Base-by-base conservation (phyloP, 1,140 invertebrate species). In the Xylocopa sonorina region DNA sequence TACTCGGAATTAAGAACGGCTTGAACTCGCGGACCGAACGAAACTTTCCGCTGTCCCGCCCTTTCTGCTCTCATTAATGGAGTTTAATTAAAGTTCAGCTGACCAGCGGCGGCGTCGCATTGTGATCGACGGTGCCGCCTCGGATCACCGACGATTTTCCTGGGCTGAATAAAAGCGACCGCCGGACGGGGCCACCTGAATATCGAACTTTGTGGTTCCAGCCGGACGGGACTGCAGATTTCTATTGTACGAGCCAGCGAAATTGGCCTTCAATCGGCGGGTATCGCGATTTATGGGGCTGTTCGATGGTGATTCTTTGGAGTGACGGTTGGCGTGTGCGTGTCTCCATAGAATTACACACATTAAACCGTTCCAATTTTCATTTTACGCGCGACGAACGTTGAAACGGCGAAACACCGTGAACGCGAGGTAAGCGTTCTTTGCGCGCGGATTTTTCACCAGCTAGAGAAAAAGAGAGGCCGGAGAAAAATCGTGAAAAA, bases 61-160 rank as follows among this genome's bases (percentile, higher is more conserved):
- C n/a, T n/a, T 12, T 41, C 24, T 63, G 41, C n/a, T 21, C n/a
- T 38, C 38, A 24, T 43, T 43, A 64, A 41, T 14, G 14, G 4
- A 14, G 7, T 64, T 64, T 64, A 64, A 43, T 64, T 64, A 64
- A 64, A 64, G 14, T 27, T 21, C 62, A 43, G 24, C 14, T 10
- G 38, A 24, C 62, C 62, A 27, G 38, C 18, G 21, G 27, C 9
- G 9, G 38, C 16, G 0, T 1, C 3, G 6, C 62, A 18, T 43
- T 64, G 18, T 64, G 24, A 64, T 43, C 38, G 38, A 64, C 38
- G 38, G 43, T 43, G 14, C 2, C 41, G 16, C 2, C 2, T 16
- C 2, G 7, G 18, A 9, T 34, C 32, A 34, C 18, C 3, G 7
- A 32, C 1, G 0, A 58, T 12, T 58, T 58, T 58, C n/a, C n/a